phyloP scores from a whole-genome alignment of 2,113 vertebrate genomes.

The Psephotus haematonotus region DNA sequence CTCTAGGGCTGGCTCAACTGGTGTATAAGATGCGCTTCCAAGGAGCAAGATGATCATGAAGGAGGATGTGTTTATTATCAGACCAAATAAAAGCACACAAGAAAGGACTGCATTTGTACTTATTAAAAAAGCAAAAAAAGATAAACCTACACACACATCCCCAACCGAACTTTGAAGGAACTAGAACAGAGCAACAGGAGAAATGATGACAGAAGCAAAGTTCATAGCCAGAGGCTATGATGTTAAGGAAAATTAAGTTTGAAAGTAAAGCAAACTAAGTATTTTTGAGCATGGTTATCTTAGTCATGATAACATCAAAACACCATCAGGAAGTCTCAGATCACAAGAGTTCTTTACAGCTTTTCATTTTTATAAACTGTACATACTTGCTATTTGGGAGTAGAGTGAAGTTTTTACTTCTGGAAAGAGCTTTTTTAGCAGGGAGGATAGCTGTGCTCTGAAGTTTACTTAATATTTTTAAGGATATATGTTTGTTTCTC shows the following conservation, averaged over 20 bases:
- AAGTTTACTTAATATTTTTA: not conserved
- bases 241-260: not conserved
- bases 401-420: not conserved
- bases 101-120: not conserved
- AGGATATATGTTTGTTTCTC: not conserved
- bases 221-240: not conserved
- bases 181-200: not conserved
- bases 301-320: not conserved
- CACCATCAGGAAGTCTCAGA: not conserved
- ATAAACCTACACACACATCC: not conserved
- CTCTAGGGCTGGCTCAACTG: not conserved
- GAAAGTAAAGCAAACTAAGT: not conserved
- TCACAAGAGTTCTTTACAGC: not conserved
- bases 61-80: not conserved
- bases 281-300: not conserved
- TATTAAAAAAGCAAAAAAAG: not conserved
- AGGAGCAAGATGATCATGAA: not conserved
- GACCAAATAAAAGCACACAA: not conserved
- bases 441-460: not conserved
- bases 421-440: not conserved
- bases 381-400: not conserved
- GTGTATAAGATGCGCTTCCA: not conserved
- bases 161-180: not conserved
- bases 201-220: not conserved
- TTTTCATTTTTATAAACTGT: not conserved